phyloP scores from a whole-genome alignment of 2,888 invertebrate genomes.

The Dynastes tityus region DNA sequence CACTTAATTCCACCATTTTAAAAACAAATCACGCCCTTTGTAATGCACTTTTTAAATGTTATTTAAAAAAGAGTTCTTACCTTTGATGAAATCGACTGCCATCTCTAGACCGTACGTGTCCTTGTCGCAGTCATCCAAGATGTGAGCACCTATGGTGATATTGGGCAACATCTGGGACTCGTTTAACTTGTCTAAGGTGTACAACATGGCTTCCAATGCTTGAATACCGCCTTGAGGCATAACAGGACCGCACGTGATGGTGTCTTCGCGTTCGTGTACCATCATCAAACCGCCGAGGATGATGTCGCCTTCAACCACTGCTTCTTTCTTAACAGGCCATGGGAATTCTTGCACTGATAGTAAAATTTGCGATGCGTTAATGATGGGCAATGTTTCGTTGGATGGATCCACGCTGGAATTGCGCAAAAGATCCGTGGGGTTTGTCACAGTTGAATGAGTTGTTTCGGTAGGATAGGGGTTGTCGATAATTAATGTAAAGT shows the following conservation, averaged over 20 bases:
- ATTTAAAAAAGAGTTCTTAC: slow-evolving; percentile 72
- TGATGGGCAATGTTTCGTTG: background rate
- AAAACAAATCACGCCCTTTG: too few relatives aligned
- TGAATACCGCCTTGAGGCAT: slow-evolving; percentile 95
- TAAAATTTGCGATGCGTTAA: background rate
- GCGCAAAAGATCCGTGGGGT: background rate
- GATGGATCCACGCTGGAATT: background rate
- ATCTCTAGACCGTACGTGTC: slow-evolving; percentile 96
- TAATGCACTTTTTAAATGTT: too few relatives aligned
- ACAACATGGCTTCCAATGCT: slow-evolving; percentile 93
- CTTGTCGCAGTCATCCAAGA: slow-evolving; percentile 95
- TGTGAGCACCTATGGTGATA: slow-evolving; percentile 87
- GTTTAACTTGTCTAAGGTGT: slow-evolving; percentile 88
- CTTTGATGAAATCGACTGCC: slow-evolving; percentile 98
- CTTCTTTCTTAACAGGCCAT: slow-evolving; percentile 91
- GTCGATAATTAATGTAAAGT: too few relatives aligned
- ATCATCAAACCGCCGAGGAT: slow-evolving; percentile 93
- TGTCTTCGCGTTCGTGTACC: slow-evolving; percentile 93
- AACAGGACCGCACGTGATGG: slow-evolving; percentile 90
- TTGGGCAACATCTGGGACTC: slow-evolving; percentile 81
- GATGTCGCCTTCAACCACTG: slow-evolving; percentile 90
- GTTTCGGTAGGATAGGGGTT: too few relatives aligned
- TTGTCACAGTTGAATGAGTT: background rate
- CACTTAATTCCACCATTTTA: too few relatives aligned
- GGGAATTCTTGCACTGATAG: slow-evolving; percentile 60